Percentiles rank a stretch among this genome's conserved stretches.
phyloP scores from a whole-genome alignment of 2,888 invertebrate genomes.

The Conistra vaccinii region DNA sequence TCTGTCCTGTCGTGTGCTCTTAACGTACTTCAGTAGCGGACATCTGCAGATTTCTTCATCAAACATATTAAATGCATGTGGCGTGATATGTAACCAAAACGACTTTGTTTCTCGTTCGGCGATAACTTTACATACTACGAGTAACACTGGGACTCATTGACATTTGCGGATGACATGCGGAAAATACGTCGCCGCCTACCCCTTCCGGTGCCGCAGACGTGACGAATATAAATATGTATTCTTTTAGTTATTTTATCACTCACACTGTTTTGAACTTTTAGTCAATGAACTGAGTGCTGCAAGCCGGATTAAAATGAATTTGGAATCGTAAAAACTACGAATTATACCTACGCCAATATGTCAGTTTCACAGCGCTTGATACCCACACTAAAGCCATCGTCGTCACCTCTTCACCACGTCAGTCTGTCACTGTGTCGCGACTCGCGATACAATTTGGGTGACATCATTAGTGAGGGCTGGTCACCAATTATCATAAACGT shows the following conservation, averaged over 20 bases:
- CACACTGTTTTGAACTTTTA: slow-evolving; percentile 19
- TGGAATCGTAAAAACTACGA: slow-evolving; percentile 2
- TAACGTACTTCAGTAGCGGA: slow-evolving; percentile 18
- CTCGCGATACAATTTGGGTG: slow-evolving; percentile 36
- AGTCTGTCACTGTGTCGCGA: slow-evolving; percentile 31
- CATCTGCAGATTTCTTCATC: slow-evolving; percentile 58
- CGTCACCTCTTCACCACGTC: neutral
- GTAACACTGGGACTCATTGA: slow-evolving; percentile 14
- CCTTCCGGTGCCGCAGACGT: slow-evolving; percentile 22
- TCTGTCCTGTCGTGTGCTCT: neutral
- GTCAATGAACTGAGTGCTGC: neutral
- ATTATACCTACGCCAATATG: neutral
- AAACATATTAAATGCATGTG: slow-evolving; percentile 30
- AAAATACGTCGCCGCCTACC: slow-evolving; percentile 23
- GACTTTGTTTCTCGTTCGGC: slow-evolving; percentile 7
- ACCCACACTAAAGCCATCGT: slow-evolving; percentile 10
- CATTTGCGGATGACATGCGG: slow-evolving; percentile 5
- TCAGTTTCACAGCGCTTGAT: neutral
- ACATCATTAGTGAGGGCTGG: slow-evolving; percentile 52
- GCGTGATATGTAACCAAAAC: slow-evolving; percentile 28
- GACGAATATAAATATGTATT: slow-evolving; percentile 24
- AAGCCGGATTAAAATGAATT: slow-evolving; percentile 2
- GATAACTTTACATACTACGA: slow-evolving; percentile 7
- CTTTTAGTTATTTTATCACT: slow-evolving; percentile 21
- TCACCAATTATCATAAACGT: slow-evolving; percentile 53